Evolutionary conservation across 64 coral and sea anemone genomes (phyloP), one percentile per base, ranked within the genome.

Genomic region (Stichodactyla mertensii): DNA sequence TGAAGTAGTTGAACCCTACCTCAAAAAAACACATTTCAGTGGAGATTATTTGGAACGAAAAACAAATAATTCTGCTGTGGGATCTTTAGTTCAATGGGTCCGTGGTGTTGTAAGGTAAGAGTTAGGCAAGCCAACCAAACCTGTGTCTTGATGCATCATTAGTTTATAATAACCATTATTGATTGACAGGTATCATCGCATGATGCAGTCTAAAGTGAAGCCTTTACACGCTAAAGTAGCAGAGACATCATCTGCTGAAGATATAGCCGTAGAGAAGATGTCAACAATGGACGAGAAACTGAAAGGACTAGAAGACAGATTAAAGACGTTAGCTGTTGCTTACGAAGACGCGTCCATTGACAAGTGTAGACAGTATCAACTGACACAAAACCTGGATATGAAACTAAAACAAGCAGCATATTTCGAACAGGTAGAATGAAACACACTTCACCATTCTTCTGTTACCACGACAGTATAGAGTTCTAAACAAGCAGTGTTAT

Each of bases 181-280:
- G 51, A 81, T 53, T 79, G 28, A 81, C 78, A 81, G 96, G 78
- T 98, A 95, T 57, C 96, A 98, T 92, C 92, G 93, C 13, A 98
- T 98, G 96, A 98, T 98, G 93, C 90, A 94, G 60, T 95, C 90
- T 7, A 95, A 94, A 85, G 96, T 98, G 14, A 98, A 98, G 90
- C 96, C 96, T 13, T 84, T 98, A 55, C 92, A 98, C 56, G 36
- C 87, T 18, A 94, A 95, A 83, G 96, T 98, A 13, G 93, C 93
- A 28, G 96, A 98, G 24, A 98, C 96, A 19, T 94, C 96, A 20
- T 88, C 86, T 58, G 88, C 90, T 22, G 93, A 94, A 16, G 92
- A 92, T 54, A 82, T 88, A 4, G 96, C 96, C 12, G 87, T 91
- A 9, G 83, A 80, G 26, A 98, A 94, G 83, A 61, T 98, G 79